Evolutionary conservation across 2,113 vertebrate genomes (phyloP).

Genomic region (Cyprinodon tularosa): DNA sequence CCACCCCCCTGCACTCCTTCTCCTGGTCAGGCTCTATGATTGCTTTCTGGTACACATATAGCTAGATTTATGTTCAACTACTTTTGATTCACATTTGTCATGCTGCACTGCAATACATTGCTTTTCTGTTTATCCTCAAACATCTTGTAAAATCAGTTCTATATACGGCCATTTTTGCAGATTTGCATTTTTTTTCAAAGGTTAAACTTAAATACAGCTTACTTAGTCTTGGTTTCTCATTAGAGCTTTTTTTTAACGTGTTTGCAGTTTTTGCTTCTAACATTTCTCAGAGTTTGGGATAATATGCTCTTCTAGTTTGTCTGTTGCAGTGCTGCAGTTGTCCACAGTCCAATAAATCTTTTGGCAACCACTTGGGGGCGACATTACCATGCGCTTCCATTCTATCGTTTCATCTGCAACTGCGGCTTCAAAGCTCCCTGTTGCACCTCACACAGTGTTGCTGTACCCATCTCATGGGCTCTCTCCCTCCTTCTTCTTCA

Average conservation of each 20-base stretch:
- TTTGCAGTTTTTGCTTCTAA: background rate
- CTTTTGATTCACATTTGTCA: slow-evolving; percentile 5
- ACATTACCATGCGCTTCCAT: slow-evolving; percentile 63
- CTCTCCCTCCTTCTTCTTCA: slow-evolving; percentile 13
- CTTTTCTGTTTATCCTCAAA: slow-evolving; percentile 16
- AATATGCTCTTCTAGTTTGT: slow-evolving; percentile 22
- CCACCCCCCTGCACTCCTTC: background rate
- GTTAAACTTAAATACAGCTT: slow-evolving; percentile 10
- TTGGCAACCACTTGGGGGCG: slow-evolving; percentile 76
- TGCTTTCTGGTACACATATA: background rate
- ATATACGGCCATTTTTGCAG: slow-evolving; percentile 11
- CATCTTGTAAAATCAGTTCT: slow-evolving; percentile 24
- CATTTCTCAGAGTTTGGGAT: slow-evolving; percentile 14
- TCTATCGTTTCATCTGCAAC: slow-evolving; percentile 19
- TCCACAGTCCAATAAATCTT: slow-evolving; percentile 36
- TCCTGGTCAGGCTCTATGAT: slow-evolving; percentile 9
- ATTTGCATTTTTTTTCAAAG: slow-evolving; percentile 34
- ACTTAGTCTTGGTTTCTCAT: background rate
- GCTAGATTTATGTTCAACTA: background rate
- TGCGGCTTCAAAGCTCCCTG: slow-evolving; percentile 41
- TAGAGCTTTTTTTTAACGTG: background rate
- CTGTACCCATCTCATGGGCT: slow-evolving; percentile 40
- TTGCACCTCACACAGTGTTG: slow-evolving; percentile 44
- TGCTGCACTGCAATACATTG: slow-evolving; percentile 14
- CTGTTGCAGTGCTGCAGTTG: slow-evolving; percentile 59